These are phyloP conservation scores for Sorex fumeus DNA, from an alignment of 2,113 vertebrate genomes.

Conservation along the genomic window DNA sequence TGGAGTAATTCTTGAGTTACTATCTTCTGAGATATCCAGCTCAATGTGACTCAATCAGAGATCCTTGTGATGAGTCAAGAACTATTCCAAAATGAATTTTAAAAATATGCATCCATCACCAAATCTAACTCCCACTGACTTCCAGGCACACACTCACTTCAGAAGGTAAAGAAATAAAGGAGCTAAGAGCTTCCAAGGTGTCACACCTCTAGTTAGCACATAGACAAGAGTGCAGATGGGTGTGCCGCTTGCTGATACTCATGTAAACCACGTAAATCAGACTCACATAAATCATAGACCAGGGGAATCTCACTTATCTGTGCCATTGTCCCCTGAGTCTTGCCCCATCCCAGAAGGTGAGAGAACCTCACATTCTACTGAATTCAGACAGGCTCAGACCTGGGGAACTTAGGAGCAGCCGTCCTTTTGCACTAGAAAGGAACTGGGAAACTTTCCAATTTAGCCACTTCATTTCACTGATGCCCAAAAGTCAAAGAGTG, in stretches of 20 bases:
- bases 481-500: neutral
- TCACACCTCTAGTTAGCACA: neutral
- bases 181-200: constrained; percentile 16
- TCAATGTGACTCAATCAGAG: neutral
- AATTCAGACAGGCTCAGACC: neutral
- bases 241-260: neutral
- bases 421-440: neutral
- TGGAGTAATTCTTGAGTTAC: neutral
- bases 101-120: neutral
- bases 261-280: fast-evolving
- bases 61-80: neutral
- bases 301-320: neutral
- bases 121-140: constrained; percentile 8
- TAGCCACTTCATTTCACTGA: constrained; percentile 6
- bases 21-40: neutral
- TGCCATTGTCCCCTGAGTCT: neutral
- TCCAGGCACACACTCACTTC: constrained; percentile 2
- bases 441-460: neutral
- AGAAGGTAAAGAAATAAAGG: neutral
- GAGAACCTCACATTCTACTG: neutral
- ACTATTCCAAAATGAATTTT: neutral
- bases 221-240: neutral
- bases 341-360: neutral
- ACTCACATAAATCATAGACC: no score
- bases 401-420: neutral